Percentiles rank a stretch among this genome's conserved stretches.
These are phyloP conservation scores for Habrosyne pyritoides DNA, from an alignment of 2,888 invertebrate species.

Conservation along the genomic window DNA sequence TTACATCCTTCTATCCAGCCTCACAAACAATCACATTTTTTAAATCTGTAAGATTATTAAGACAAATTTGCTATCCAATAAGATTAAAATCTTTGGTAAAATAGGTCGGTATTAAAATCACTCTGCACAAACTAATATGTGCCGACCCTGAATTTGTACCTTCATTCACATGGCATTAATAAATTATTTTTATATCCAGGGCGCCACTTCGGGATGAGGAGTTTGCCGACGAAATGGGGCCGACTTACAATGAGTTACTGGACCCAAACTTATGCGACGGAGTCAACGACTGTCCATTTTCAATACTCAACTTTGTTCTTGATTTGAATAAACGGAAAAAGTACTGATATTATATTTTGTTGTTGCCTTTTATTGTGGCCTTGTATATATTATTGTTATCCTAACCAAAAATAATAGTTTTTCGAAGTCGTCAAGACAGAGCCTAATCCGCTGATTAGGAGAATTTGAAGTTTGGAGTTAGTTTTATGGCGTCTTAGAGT, in stretches of 20 bases:
- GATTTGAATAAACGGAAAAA: slow-evolving; percentile 54
- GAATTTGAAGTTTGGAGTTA: too few species aligned
- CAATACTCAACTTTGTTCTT: slow-evolving; percentile 56
- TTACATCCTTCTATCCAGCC: too few species aligned
- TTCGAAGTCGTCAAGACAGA: too few species aligned
- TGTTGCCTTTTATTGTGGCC: too few species aligned
- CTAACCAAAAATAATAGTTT: background rate
- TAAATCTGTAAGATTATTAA: too few species aligned
- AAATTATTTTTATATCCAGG: slow-evolving; percentile 50
- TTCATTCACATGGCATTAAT: background rate
- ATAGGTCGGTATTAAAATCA: background rate
- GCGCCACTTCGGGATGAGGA: slow-evolving; percentile 58
- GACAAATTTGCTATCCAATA: too few species aligned
- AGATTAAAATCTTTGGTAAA: too few species aligned
- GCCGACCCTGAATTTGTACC: background rate
- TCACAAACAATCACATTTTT: too few species aligned
- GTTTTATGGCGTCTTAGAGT: too few species aligned
- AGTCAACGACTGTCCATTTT: slow-evolving; percentile 61
- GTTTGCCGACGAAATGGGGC: slow-evolving; percentile 56
- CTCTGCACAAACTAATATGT: background rate
- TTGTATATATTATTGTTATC: background rate
- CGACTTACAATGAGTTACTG: slow-evolving; percentile 51
- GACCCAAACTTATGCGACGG: slow-evolving; percentile 57
- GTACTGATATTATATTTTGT: slow-evolving; percentile 4
- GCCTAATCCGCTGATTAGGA: too few species aligned